Conservation (phyloP, 2,888 invertebrate species). For the Brenthis ino region DNA sequence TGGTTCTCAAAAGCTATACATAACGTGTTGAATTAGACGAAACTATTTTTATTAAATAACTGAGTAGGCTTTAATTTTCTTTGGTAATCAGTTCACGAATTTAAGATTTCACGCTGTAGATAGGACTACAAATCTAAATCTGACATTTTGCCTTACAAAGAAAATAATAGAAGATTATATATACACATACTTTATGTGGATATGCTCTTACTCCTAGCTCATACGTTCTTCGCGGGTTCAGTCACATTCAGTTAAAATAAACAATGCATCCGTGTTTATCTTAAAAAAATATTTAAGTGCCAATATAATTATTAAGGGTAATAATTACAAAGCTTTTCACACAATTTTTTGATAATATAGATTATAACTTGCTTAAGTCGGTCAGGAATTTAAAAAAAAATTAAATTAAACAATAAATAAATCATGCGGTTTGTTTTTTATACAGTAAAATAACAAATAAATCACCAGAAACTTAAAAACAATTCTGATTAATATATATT, state of each 20-base stretch:
- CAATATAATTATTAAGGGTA: too few species aligned
- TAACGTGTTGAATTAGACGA: neutral
- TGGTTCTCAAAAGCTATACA: neutral
- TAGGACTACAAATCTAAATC: constrained; percentile 24
- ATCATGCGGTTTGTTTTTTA: too few species aligned
- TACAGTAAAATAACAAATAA: too few species aligned
- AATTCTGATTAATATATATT: constrained; percentile 10
- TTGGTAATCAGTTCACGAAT: constrained; percentile 57
- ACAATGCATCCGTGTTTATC: too few species aligned
- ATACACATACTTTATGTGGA: neutral
- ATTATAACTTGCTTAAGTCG: too few species aligned
- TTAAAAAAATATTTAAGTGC: too few species aligned
- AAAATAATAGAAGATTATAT: neutral
- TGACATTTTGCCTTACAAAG: constrained; percentile 11
- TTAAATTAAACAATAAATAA: too few species aligned
- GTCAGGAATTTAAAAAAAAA: too few species aligned
- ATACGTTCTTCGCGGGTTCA: too few species aligned
- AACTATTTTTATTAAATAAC: constrained; percentile 8
- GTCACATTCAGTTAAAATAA: too few species aligned
- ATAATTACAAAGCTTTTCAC: too few species aligned
- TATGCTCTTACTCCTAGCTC: neutral
- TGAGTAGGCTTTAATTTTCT: constrained; percentile 21
- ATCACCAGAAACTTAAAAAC: neutral
- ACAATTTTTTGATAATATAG: too few species aligned
- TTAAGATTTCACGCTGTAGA: constrained; percentile 68